phyloP scores from a whole-genome alignment of 1,140 invertebrate species.

The Ylistrum balloti region DNA sequence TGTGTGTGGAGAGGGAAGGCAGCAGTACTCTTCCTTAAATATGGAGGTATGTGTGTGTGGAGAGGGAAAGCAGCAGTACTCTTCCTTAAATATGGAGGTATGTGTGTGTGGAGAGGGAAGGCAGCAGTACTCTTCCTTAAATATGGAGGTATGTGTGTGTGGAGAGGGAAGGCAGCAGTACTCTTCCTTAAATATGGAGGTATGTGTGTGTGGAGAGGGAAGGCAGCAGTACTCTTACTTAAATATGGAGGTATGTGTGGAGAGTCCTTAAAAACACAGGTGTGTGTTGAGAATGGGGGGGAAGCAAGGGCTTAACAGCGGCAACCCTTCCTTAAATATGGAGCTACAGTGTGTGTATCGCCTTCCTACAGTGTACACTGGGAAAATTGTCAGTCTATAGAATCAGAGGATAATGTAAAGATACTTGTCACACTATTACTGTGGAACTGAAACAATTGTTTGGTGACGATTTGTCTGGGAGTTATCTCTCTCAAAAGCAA shows the following conservation, averaged over 20 bases:
- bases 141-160: not conserved
- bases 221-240: not conserved
- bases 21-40: constrained; percentile 7
- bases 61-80: not conserved
- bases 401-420: too few species aligned
- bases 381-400: too few species aligned
- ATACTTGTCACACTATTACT: too few species aligned
- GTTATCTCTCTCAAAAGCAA: too few species aligned
- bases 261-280: too few species aligned
- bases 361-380: too few species aligned
- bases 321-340: constrained; percentile 26
- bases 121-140: constrained; percentile 2
- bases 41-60: not conserved
- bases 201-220: not conserved
- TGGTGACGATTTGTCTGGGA: too few species aligned
- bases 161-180: not conserved
- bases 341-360: not conserved
- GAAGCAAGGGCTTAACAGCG: not conserved
- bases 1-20: not conserved
- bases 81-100: constrained; percentile 34
- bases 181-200: constrained; percentile 33
- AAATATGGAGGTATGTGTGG: constrained; percentile 13
- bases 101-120: not conserved
- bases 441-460: too few species aligned
- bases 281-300: too few species aligned